phyloP scores from a whole-genome alignment of 1,140 invertebrate species.

The Dendroctonus valens region DNA sequence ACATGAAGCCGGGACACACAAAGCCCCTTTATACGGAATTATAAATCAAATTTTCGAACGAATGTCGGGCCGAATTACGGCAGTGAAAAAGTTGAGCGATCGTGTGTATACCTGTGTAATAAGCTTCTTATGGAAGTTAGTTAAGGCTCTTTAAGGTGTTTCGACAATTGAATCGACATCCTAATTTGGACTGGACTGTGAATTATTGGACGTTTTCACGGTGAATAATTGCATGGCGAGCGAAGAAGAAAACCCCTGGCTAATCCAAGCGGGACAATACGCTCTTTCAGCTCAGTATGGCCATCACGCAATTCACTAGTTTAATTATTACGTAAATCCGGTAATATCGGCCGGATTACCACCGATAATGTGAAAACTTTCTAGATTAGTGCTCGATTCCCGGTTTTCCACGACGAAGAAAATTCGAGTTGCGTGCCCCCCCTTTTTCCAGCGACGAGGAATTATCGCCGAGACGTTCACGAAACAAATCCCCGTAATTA shows the following conservation, averaged over 20 bases:
- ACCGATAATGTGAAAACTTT: constrained; percentile 21
- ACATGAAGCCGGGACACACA: constrained; percentile 10
- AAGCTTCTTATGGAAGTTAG: constrained; percentile 23
- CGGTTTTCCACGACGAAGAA: too few relatives aligned
- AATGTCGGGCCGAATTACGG: constrained; percentile 13
- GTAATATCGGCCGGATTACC: constrained; percentile 17
- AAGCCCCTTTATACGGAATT: constrained; percentile 13
- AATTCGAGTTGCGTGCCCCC: too few relatives aligned
- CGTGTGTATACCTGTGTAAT: constrained; percentile 22
- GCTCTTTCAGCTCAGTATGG: too few relatives aligned
- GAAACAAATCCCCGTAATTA: too few relatives aligned
- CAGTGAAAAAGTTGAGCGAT: constrained; percentile 10
- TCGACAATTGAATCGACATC: background rate
- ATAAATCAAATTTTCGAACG: constrained; percentile 26
- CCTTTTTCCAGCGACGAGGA: too few relatives aligned
- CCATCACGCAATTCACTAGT: constrained; percentile 12
- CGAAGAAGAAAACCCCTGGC: too few relatives aligned
- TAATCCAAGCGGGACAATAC: too few relatives aligned
- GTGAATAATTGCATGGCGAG: too few relatives aligned
- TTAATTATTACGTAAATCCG: constrained; percentile 19
- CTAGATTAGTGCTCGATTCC: constrained; percentile 6
- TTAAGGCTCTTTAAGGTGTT: constrained; percentile 10
- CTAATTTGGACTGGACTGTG: too few relatives aligned
- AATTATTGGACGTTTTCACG: too few relatives aligned
- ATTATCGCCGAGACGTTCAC: too few relatives aligned